Evolutionary conservation across 2,113 vertebrate genomes (phyloP).

Genomic region (Larimichthys polyactis): DNA sequence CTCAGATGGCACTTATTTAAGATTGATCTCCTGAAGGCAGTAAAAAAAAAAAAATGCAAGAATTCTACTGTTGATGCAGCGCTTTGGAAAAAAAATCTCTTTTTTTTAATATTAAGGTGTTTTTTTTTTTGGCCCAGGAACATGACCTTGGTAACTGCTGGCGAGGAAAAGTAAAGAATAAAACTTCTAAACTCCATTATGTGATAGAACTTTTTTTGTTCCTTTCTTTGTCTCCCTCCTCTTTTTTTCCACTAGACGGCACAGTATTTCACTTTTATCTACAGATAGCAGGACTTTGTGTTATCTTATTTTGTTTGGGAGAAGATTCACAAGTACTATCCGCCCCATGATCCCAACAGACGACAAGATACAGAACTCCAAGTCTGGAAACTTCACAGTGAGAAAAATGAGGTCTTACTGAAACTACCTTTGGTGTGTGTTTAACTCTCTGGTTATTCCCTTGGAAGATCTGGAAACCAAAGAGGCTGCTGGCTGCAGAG

Average conservation of each 20-base stretch:
- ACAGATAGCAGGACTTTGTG: conserved; percentile 84
- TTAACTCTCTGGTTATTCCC: conserved; percentile 68
- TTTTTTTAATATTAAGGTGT: conserved; percentile 48
- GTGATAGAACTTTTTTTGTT: conserved; percentile 66
- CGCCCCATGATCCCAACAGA: conserved; percentile 77
- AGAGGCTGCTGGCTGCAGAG: conserved; percentile 7
- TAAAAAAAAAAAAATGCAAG: conserved; percentile 58
- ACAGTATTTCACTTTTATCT: conserved; percentile 87
- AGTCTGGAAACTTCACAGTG: conserved; percentile 78
- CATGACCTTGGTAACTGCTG: conserved; percentile 81
- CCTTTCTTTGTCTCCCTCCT: conserved; percentile 58
- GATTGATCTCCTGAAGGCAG: conserved; percentile 68
- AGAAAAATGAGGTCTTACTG: conserved; percentile 80
- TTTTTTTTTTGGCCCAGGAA: conserved; percentile 67
- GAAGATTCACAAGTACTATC: conserved; percentile 78
- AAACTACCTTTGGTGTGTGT: conserved; percentile 70
- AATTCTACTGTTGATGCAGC: conserved; percentile 49
- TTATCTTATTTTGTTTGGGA: conserved; percentile 85
- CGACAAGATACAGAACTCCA: conserved; percentile 81
- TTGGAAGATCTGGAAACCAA: conserved; percentile 49
- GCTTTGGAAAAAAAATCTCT: conserved; percentile 47
- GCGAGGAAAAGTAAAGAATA: conserved; percentile 65
- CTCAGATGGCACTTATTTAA: conserved; percentile 62
- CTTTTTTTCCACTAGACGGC: conserved; percentile 72
- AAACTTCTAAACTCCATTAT: conserved; percentile 82